phyloP scores from a whole-genome alignment of 1,140 invertebrate genomes.

The Lethrus apterus region DNA sequence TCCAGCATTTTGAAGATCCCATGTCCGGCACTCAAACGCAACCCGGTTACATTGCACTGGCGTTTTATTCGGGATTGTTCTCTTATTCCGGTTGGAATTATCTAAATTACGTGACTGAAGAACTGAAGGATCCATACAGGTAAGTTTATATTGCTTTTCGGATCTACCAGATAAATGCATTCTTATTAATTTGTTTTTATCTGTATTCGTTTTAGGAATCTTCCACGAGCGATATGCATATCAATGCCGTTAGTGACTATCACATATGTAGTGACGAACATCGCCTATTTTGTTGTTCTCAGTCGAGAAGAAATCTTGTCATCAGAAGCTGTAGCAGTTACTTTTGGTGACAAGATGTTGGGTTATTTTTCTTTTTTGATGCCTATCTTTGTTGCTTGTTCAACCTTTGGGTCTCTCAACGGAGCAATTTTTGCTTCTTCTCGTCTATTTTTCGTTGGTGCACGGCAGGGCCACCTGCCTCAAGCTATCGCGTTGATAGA shows the following conservation, averaged over 20 bases:
- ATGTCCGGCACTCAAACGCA: conserved; percentile 70
- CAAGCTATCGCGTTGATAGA: conserved; percentile 82
- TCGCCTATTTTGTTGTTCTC: conserved; percentile 86
- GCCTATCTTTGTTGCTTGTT: conserved; percentile 80
- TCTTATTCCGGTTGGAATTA: conserved; percentile 95
- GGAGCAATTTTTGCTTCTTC: conserved; percentile 85
- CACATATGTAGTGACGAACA: conserved; percentile 83
- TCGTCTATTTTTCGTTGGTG: conserved; percentile 85
- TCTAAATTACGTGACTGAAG: conserved; percentile 87
- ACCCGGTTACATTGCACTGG: conserved; percentile 76
- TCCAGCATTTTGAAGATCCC: conserved; percentile 66
- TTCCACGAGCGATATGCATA: conserved; percentile 84
- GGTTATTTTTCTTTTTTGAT: conserved; percentile 77
- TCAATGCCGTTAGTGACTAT: conserved; percentile 84
- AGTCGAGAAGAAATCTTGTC: conserved; percentile 67
- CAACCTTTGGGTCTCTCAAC: conserved; percentile 80
- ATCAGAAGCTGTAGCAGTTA: conserved; percentile 87
- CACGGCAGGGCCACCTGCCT: conserved; percentile 83
- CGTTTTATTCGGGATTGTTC: conserved; percentile 95
- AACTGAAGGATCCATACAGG: conserved; percentile 87
- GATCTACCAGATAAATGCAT: neutral
- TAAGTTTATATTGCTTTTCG: conserved; percentile 40
- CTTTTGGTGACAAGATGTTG: conserved; percentile 76
- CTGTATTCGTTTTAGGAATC: conserved; percentile 59
- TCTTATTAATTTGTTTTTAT: conserved; percentile 8